Conservation (phyloP, 1,140 invertebrate genomes). For the Littorina saxatilis region DNA sequence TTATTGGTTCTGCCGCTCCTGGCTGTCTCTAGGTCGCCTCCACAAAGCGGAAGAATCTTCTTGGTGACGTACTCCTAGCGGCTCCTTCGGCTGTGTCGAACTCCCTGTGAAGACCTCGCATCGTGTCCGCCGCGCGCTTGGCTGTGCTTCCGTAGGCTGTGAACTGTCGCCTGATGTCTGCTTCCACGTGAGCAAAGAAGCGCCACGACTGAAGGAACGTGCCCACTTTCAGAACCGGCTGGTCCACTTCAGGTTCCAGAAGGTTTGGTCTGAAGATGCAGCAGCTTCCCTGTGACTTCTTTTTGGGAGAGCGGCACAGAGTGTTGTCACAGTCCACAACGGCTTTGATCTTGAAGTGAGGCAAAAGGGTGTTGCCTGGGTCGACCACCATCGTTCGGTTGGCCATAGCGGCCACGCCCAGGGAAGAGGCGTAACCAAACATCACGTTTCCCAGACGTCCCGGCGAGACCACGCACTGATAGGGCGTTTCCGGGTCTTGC, state of each 20-base stretch:
- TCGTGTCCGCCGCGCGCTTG: not conserved
- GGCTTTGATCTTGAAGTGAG: not conserved
- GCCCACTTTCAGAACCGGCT: not conserved
- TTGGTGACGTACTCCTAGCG: too few relatives aligned
- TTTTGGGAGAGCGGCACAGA: not conserved
- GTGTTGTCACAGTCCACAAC: not conserved
- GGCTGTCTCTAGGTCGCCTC: too few relatives aligned
- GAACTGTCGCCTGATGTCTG: constrained; percentile 5
- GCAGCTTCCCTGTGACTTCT: not conserved
- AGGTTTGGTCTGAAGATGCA: not conserved
- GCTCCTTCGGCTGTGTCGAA: too few relatives aligned
- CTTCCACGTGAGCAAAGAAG: constrained; percentile 14
- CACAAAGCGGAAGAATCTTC: too few relatives aligned
- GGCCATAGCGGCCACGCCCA: not conserved
- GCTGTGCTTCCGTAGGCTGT: not conserved
- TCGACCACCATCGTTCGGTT: not conserved
- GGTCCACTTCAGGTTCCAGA: not conserved
- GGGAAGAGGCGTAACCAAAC: constrained; percentile 16
- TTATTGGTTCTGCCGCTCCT: too few relatives aligned
- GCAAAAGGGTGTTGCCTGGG: not conserved
- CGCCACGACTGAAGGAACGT: not conserved
- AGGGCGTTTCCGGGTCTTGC: not conserved
- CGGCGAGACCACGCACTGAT: not conserved
- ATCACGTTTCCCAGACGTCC: constrained; percentile 14
- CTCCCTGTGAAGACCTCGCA: not conserved